Base-by-base conservation (phyloP, 2,797 vertebrate genomes). In the Gastrophryne carolinensis region DNA sequence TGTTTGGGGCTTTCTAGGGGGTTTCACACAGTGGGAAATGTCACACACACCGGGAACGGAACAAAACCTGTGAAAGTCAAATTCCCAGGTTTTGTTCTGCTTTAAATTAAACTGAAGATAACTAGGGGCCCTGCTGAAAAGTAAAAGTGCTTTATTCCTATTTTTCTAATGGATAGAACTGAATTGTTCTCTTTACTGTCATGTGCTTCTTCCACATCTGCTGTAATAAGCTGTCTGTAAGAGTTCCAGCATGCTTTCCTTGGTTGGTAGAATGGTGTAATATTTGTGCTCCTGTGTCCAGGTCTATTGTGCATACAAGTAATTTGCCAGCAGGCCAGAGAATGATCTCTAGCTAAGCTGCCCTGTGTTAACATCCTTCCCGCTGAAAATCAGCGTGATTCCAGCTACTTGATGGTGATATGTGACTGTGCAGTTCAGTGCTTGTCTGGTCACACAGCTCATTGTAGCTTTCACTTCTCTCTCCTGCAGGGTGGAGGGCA, bases 401-500 rank as follows among this genome's bases (percentile, higher is more conserved):
- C 67, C 53, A 72, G 58, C 78, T 83, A 8, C 75, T 11, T 79
- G 66, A 21, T 47, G 34, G 61, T 61, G 56, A 61, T 61, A 32
- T 62, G 21, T 60, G 41, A 52, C 21, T 72, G 19, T 62, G 39
- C 56, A 61, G 56, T 35, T 34, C 41, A 34, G n/a, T 61, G 27
- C 23, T 34, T 49, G 35, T 13, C 32, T 21, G 64, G 37, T 53
- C 64, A 53, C 47, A 39, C 47, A 26, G 15, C 50, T 69, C 24
- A 69, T 41, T 53, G 4, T 54, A 12, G 15, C 13, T 54, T 27
- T 64, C 54, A n/a, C 61, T 56, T 63, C 50, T 81, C 2, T 82
- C 83, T 63, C 71, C 60, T 82, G 70, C 73, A 99, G 97, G 85
- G 95, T 97, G 66, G 97, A 99, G 85, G 97, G 98, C 60, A 90